Evolutionary conservation across 2,888 invertebrate genomes (phyloP).

Genomic region (Andrena bucephala): DNA sequence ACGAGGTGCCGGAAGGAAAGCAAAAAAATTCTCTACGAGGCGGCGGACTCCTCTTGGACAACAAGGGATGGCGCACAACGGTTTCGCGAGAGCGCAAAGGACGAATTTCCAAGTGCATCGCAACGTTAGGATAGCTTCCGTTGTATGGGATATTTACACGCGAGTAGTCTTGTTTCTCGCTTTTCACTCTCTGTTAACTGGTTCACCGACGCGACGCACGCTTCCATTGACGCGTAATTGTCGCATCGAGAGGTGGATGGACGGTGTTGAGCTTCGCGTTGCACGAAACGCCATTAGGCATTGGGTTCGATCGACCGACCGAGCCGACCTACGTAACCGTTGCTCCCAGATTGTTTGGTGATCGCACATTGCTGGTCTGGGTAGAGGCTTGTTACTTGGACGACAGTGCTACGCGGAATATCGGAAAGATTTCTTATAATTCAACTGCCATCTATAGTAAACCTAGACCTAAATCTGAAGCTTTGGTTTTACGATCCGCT

Average conservation of each 20-base stretch:
- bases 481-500: neutral
- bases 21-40: neutral
- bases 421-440: too few species aligned
- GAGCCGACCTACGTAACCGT: neutral
- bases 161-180: slow-evolving; percentile 44
- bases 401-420: too few species aligned
- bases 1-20: neutral
- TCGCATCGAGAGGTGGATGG: slow-evolving; percentile 15
- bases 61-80: neutral
- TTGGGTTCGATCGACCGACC: slow-evolving; percentile 33
- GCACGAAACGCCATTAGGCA: slow-evolving; percentile 61
- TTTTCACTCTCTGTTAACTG: slow-evolving; percentile 22
- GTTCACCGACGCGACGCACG: slow-evolving; percentile 7
- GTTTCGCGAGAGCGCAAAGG: slow-evolving; percentile 18
- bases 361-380: neutral
- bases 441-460: neutral
- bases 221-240: neutral
- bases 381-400: too few species aligned
- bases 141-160: slow-evolving; percentile 22
- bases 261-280: slow-evolving; percentile 48
- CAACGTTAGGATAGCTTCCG: slow-evolving; percentile 43
- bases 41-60: neutral
- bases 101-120: slow-evolving; percentile 53
- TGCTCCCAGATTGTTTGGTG: neutral
- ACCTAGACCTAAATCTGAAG: neutral